Evolutionary conservation across 1,140 invertebrate species (phyloP).

Genomic region (Drosophila sp.): DNA sequence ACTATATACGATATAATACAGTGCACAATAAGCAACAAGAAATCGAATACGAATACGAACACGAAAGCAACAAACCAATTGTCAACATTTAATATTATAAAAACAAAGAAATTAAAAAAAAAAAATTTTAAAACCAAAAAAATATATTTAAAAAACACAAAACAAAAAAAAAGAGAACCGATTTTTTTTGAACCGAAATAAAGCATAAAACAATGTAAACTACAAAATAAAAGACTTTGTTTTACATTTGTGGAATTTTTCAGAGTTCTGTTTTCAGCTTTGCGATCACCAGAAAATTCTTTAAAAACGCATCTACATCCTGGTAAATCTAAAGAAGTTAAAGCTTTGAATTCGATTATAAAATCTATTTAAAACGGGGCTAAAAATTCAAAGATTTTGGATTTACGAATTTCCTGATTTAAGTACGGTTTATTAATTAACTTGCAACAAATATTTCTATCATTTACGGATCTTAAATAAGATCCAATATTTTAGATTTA

Average conservation of each 20-base stretch:
- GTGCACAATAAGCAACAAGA: conserved; percentile 9
- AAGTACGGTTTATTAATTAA: too few species aligned
- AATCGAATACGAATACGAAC: background rate
- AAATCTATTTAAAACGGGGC: too few species aligned
- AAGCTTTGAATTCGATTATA: too few species aligned
- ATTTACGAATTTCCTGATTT: too few species aligned
- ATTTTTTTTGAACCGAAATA: conserved; percentile 80
- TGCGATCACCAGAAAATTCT: too few species aligned
- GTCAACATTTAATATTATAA: conserved; percentile 27
- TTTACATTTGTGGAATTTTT: background rate
- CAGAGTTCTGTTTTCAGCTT: background rate
- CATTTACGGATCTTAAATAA: too few species aligned
- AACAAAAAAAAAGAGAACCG: conserved; percentile 45
- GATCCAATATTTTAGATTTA: too few species aligned
- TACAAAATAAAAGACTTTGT: conserved; percentile 33
- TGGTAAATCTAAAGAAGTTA: too few species aligned
- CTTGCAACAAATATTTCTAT: too few species aligned
- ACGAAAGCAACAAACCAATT: conserved; percentile 29
- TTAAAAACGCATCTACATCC: too few species aligned
- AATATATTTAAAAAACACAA: conserved; percentile 36
- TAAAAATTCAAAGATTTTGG: too few species aligned
- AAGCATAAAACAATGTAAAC: conserved; percentile 74
- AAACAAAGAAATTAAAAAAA: conserved; percentile 23
- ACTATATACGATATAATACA: conserved; percentile 19
- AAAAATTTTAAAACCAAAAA: conserved; percentile 21